These are phyloP conservation scores for Caenorhabditis brenneri DNA, from an alignment of 1,140 invertebrate genomes.

Conservation along the genomic window DNA sequence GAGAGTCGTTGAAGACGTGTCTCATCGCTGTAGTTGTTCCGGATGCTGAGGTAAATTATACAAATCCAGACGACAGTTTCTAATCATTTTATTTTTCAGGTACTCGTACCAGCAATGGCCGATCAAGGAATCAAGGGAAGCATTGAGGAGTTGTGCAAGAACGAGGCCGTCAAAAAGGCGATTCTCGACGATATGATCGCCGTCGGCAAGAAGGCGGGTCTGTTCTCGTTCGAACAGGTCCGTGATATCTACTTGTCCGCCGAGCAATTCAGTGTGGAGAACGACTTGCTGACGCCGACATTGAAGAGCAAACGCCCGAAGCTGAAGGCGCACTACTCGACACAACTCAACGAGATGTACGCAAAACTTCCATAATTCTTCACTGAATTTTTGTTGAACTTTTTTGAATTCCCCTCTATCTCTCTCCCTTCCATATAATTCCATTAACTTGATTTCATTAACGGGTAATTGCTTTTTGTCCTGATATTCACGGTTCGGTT, in stretches of 20 bases:
- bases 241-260: slow-evolving; percentile 79
- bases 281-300: slow-evolving; percentile 92
- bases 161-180: slow-evolving; percentile 82
- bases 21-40: slow-evolving; percentile 92
- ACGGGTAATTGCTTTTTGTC: neutral
- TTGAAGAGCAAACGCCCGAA: slow-evolving; percentile 82
- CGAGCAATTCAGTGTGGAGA: slow-evolving; percentile 88
- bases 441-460: slow-evolving; percentile 17
- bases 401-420: neutral
- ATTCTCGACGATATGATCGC: slow-evolving; percentile 87
- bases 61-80: neutral
- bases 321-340: slow-evolving; percentile 58
- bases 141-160: slow-evolving; percentile 84
- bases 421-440: neutral
- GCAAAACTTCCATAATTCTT: neutral
- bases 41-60: slow-evolving; percentile 80
- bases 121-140: slow-evolving; percentile 85
- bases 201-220: slow-evolving; percentile 84
- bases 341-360: slow-evolving; percentile 36
- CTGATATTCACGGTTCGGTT: slow-evolving; percentile 28
- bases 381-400: neutral
- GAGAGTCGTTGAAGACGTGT: slow-evolving; percentile 80
- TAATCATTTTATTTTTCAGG: slow-evolving; percentile 43
- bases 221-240: slow-evolving; percentile 92
- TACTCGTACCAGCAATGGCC: slow-evolving; percentile 73